Evolutionary conservation across 1,140 invertebrate species (phyloP).

Genomic region (Camponotus vicinus): DNA sequence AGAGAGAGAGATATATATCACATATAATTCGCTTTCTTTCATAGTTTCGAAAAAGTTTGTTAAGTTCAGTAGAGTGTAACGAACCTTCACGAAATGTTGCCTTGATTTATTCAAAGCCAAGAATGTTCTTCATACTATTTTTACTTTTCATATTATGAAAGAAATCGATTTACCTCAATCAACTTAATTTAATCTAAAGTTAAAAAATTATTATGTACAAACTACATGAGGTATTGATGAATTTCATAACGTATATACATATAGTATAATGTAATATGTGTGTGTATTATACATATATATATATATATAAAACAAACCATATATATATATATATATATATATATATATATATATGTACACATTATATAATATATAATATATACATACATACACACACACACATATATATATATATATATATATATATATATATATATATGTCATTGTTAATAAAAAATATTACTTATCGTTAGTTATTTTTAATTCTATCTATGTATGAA

Average conservation of each 20-base stretch:
- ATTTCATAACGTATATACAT: neutral
- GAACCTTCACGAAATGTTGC: conserved; percentile 58
- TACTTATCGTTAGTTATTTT: neutral
- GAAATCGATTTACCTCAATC: neutral
- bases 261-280: neutral
- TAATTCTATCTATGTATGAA: neutral
- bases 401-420: neutral
- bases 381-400: too few species aligned
- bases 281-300: neutral
- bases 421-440: neutral
- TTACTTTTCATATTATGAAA: neutral
- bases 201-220: too few species aligned
- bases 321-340: neutral
- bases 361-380: too few species aligned
- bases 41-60: conserved; percentile 28
- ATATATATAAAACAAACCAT: too few species aligned
- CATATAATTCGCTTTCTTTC: conserved; percentile 17
- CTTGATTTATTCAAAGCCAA: conserved; percentile 45
- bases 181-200: neutral
- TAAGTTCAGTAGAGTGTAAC: conserved; percentile 49
- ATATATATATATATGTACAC: too few species aligned
- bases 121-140: conserved; percentile 48
- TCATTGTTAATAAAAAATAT: neutral
- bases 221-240: neutral
- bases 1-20: too few species aligned